Evolutionary conservation across 1,140 invertebrate genomes (phyloP).

Genomic region (Ephestia elutella): DNA sequence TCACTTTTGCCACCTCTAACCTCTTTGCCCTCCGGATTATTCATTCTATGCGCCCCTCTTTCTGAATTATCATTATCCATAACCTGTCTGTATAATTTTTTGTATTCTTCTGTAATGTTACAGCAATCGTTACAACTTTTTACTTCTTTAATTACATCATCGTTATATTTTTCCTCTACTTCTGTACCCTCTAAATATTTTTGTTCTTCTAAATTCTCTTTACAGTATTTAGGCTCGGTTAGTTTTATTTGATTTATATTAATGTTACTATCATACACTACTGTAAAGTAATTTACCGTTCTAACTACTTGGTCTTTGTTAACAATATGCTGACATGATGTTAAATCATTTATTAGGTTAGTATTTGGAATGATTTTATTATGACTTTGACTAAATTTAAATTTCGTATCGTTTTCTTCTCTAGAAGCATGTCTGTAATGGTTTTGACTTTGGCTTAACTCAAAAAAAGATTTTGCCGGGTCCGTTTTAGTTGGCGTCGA

Average conservation of each 20-base stretch:
- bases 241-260: slow-evolving; percentile 22
- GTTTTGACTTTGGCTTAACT: slow-evolving; percentile 65
- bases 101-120: slow-evolving; percentile 16
- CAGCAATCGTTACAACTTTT: slow-evolving; percentile 45
- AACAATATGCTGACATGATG: slow-evolving; percentile 36
- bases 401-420: slow-evolving; percentile 12
- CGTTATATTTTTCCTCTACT: slow-evolving; percentile 10
- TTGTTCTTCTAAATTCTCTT: slow-evolving; percentile 12
- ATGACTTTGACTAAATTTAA: slow-evolving; percentile 19
- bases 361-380: slow-evolving; percentile 27
- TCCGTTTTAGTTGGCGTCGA: slow-evolving; percentile 42
- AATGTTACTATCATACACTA: slow-evolving; percentile 37
- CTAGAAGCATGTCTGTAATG: slow-evolving; percentile 48
- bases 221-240: slow-evolving; percentile 22
- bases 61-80: slow-evolving; percentile 32
- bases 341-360: slow-evolving; percentile 49
- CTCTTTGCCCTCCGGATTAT: slow-evolving; percentile 25
- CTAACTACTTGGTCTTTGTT: slow-evolving; percentile 39
- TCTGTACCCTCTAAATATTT: slow-evolving; percentile 2
- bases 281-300: slow-evolving; percentile 55
- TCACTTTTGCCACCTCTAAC: slow-evolving; percentile 19
- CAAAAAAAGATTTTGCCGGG: slow-evolving; percentile 68
- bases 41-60: slow-evolving; percentile 17
- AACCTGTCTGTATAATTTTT: slow-evolving; percentile 30
- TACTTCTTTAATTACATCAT: slow-evolving; percentile 17